These are phyloP conservation scores for Baryphthengus martii DNA, from an alignment of 2,113 vertebrate species.

Conservation along the genomic window DNA sequence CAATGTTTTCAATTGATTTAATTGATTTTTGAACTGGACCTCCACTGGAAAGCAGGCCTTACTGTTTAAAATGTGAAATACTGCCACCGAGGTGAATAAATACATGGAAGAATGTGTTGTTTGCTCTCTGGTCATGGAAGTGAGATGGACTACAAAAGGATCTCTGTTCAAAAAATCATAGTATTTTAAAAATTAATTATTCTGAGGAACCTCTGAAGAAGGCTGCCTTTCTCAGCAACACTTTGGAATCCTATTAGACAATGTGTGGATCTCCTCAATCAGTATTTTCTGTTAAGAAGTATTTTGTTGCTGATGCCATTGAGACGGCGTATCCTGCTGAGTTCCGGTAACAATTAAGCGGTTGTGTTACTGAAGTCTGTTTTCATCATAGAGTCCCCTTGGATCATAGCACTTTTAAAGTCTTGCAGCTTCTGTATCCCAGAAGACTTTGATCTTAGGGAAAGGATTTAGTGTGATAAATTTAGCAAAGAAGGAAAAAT, in stretches of 20 bases:
- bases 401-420: conserved; percentile 53
- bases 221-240: not conserved
- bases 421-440: conserved; percentile 43
- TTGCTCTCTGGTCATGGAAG: not conserved
- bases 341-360: conserved; percentile 60
- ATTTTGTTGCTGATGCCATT: not conserved
- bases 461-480: conserved; percentile 70
- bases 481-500: conserved; percentile 64
- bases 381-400: conserved; percentile 42
- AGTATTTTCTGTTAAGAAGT: conserved; percentile 17
- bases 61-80: not conserved
- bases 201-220: not conserved
- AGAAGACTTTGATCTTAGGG: conserved; percentile 54
- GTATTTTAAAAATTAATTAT: not conserved
- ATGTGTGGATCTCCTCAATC: not conserved
- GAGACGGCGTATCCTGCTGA: conserved; percentile 9
- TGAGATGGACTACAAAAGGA: not conserved
- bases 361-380: conserved; percentile 36
- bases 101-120: not conserved
- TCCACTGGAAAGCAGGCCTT: not conserved
- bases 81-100: not conserved
- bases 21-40: not conserved
- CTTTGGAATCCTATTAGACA: not conserved
- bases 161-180: not conserved
- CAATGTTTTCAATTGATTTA: not conserved